These are phyloP conservation scores for Copsychus sechellarum DNA, from an alignment of 2,113 vertebrate genomes.

Conservation along the genomic window DNA sequence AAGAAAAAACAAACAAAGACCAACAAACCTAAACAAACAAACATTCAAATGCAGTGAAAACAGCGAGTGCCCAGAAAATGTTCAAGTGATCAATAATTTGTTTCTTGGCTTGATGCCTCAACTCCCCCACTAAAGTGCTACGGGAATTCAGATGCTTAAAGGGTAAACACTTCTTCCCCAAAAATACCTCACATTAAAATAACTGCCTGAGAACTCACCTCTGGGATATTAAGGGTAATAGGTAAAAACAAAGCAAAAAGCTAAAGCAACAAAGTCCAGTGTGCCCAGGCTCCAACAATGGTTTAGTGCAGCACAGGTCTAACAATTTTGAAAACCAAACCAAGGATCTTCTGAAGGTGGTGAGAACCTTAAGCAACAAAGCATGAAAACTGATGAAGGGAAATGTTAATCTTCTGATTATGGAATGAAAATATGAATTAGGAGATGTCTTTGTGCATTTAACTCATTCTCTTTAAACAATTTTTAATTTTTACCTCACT, in stretches of 20 bases:
- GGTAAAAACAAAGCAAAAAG: not conserved
- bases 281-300: not conserved
- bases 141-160: not conserved
- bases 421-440: not conserved
- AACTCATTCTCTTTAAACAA: not conserved
- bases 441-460: not conserved
- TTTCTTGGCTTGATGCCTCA: not conserved
- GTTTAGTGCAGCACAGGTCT: not conserved
- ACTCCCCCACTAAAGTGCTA: not conserved
- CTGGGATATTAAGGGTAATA: not conserved
- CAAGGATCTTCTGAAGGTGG: not conserved
- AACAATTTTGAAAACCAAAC: not conserved
- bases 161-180: not conserved
- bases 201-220: not conserved
- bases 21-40: not conserved
- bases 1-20: fast-evolving
- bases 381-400: not conserved
- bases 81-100: constrained; percentile 18
- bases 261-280: not conserved
- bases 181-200: not conserved
- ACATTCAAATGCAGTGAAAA: not conserved
- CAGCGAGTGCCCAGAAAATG: not conserved
- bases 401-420: not conserved
- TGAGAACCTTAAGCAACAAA: not conserved
- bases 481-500: not conserved